Evolutionary conservation across 2,797 vertebrate genomes (phyloP), one percentile per base, ranked within the genome.

Genomic region (Bryconaethiops microstoma): DNA sequence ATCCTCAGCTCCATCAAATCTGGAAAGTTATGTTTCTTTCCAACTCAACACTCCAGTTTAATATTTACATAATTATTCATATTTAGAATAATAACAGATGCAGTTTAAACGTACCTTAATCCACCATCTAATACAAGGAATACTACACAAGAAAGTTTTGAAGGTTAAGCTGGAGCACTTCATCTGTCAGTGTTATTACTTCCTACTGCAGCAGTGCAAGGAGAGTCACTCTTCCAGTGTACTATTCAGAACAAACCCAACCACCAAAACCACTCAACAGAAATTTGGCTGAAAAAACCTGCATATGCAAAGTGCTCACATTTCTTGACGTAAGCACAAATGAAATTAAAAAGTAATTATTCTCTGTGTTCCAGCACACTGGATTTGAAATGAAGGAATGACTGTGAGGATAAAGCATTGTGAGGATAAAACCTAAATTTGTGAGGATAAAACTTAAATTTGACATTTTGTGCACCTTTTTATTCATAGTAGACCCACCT

Each of bases 201-300:
- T n/a, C 67, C 42, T 12, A 48, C 67, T n/a, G 42, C 42, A 45
- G 42, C 6, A 45, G 42, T 54, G 14, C 57, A 39, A 63, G 42
- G 59, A 63, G 57, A 75, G 39, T 48, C n/a, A 16, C 14, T 64
- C 4, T 17, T 13, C 29, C 60, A 35, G 21, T 50, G 29, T n/a
- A 63, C 62, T 45, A 21, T 23, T 60, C 19, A 59, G 21, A 48
- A 23, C 9, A 29, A 14, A n/a, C 35, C 35, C 16, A 65, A 40
- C 29, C 63, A 40, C 63, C 63, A 65, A 65, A 65, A 9, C 69
- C 35, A 52, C 52, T 52, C 48, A 54, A 71, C 21, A 71, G 23
- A 29, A 54, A 52, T 23, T 54, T 52, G 69, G 48, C 48, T 8
- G 48, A 14, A 35, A 23, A 50, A 48, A 69, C 4, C 12, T 48